Evolutionary conservation across 2,797 vertebrate genomes (phyloP), one percentile per base, ranked within the genome.

Genomic region (Zenarchopterus dispar): DNA sequence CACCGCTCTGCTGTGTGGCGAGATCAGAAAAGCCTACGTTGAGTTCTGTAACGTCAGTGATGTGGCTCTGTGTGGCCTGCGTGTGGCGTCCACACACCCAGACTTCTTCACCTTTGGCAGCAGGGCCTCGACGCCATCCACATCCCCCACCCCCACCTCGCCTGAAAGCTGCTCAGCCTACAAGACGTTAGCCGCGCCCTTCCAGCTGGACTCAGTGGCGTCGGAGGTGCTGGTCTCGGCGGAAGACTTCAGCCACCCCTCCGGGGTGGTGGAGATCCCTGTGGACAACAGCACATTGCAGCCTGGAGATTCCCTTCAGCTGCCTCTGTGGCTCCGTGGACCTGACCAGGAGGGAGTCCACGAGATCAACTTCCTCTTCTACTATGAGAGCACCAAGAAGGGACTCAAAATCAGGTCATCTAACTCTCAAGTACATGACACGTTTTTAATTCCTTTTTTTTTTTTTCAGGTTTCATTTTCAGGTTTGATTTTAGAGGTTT

Each of bases 331-430:
- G 97, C 92, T 99, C 72, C 88, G 97, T 62, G 97, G 97, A 53
- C 97, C 97, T 8, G 97, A 99, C 82, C 93, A 93, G 78, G 97
- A 99, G 87, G 97, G 97, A 16, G 97, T 99, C 63, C 97, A 99
- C 72, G 97, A 99, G 91, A 99, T 99, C 89, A 96, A 96, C 84
- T 98, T 99, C 82, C 91, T 99, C 31, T 99, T 99, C 91, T 98
- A 99, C 81, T 99, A 99, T 0, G 95, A 98, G 88, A 95, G 94
- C 87, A 80, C 93, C 81, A 93, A 95, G 86, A 96, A 92, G 78
- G 93, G 94, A 36, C 93, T 92, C 67, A 95, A 94, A 85, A 93
- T 96, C 89, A 94, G 95, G 97, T 98, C 18, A 21, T 10, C 5
- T 28, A 8, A 28, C 28, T 24, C 24, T 24, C 24, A 24, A 24